phyloP scores from a whole-genome alignment of 2,888 invertebrate genomes.

The Barypeithes pellucidus region DNA sequence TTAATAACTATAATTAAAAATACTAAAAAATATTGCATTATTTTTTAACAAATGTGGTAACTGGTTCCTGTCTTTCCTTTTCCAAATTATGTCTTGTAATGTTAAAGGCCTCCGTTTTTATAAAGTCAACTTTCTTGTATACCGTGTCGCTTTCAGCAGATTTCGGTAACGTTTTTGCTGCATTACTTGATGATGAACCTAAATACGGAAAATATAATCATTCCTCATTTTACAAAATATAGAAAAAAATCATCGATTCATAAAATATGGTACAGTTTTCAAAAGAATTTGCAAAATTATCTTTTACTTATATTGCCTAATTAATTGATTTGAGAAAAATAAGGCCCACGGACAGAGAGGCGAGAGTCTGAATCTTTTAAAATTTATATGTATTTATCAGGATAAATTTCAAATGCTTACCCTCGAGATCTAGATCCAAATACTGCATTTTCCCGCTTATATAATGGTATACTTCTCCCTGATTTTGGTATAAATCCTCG shows the following conservation, averaged over 20 bases:
- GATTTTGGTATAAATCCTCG: constrained; percentile 64
- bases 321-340: no score
- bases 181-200: constrained; percentile 58
- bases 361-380: no score
- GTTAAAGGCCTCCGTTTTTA: constrained; percentile 94
- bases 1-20: neutral
- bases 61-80: constrained; percentile 74
- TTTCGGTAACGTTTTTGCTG: constrained; percentile 52
- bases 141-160: constrained; percentile 72
- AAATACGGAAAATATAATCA: constrained; percentile 43
- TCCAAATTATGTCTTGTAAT: constrained; percentile 87
- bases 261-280: no score
- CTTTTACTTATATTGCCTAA: no score
- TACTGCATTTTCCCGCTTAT: constrained; percentile 78
- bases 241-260: no score
- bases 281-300: no score
- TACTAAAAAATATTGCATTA: constrained; percentile 49
- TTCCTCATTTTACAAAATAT: no score
- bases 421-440: constrained; percentile 87
- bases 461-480: constrained; percentile 60
- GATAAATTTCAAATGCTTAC: no score
- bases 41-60: constrained; percentile 63
- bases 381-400: no score
- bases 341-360: no score
- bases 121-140: constrained; percentile 94